phyloP scores from a whole-genome alignment of 1,140 invertebrate species.

The Meloidogyne chitwoodi region DNA sequence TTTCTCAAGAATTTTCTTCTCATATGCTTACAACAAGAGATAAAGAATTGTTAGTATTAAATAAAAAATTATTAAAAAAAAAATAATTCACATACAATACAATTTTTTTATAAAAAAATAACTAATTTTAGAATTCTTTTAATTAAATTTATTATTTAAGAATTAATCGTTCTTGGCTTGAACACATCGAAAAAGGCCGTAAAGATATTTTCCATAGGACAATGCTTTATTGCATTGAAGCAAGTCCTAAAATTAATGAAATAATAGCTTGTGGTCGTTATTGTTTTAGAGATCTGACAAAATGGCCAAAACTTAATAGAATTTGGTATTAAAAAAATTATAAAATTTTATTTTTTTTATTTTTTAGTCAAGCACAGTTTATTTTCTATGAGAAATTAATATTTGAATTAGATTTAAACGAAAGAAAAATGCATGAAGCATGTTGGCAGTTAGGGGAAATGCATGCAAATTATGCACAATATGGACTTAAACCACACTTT shows the following conservation, averaged over 20 bases:
- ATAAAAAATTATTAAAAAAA: neutral
- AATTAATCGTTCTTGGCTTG: slow-evolving; percentile 18
- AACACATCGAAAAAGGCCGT: slow-evolving; percentile 4
- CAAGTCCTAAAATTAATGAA: slow-evolving; percentile 52
- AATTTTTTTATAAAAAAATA: neutral
- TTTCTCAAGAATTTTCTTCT: neutral
- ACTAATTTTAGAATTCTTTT: too few species aligned
- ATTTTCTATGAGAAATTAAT: slow-evolving; percentile 51
- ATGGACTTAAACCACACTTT: slow-evolving; percentile 52
- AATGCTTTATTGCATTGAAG: slow-evolving; percentile 55
- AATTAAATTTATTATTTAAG: neutral
- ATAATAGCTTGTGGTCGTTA: slow-evolving; percentile 54
- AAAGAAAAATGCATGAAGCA: slow-evolving; percentile 24
- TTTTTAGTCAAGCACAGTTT: slow-evolving; percentile 51
- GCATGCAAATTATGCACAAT: slow-evolving; percentile 48
- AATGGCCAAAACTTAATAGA: slow-evolving; percentile 51
- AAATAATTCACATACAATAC: neutral
- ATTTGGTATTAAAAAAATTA: slow-evolving; percentile 32
- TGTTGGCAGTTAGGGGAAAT: slow-evolving; percentile 35
- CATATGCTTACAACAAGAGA: neutral
- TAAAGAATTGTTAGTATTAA: neutral
- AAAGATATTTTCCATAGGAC: slow-evolving; percentile 53
- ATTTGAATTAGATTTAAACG: slow-evolving; percentile 36
- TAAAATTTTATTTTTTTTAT: neutral
- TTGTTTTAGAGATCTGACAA: slow-evolving; percentile 49